Conservation (phyloP, 1,140 invertebrate species). For the Panagrolaimus sp. region DNA sequence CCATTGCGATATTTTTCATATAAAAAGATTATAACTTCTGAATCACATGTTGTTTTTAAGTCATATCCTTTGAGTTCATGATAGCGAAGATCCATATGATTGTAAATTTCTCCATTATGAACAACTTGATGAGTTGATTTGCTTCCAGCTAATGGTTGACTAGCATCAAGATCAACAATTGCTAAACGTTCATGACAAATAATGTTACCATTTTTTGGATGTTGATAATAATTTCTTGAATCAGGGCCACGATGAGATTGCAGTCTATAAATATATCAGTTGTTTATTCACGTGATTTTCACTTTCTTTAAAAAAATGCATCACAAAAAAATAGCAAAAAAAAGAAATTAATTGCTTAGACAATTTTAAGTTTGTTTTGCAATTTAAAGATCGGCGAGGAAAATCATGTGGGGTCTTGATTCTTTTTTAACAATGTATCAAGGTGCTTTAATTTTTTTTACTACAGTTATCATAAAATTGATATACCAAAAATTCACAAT, state of each 20-base stretch:
- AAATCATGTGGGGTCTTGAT: too few relatives aligned
- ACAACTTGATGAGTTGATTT: constrained; percentile 44
- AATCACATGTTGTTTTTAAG: constrained; percentile 46
- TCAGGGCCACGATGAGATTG: constrained; percentile 52
- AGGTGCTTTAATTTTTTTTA: too few relatives aligned
- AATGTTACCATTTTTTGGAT: constrained; percentile 51
- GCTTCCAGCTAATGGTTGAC: constrained; percentile 48
- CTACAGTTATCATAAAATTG: too few relatives aligned
- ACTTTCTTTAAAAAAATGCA: constrained; percentile 11
- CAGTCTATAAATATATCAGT: constrained; percentile 28
- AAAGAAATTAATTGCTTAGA: too few relatives aligned
- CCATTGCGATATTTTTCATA: constrained; percentile 46
- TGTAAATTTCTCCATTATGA: constrained; percentile 58
- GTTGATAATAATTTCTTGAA: constrained; percentile 44
- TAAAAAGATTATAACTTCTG: constrained; percentile 46
- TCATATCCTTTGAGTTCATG: constrained; percentile 32
- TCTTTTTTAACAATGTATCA: too few relatives aligned
- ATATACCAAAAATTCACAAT: too few relatives aligned
- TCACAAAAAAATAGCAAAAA: neutral
- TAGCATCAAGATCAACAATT: constrained; percentile 49
- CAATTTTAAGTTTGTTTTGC: too few relatives aligned
- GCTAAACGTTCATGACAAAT: constrained; percentile 54
- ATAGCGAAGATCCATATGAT: constrained; percentile 39
- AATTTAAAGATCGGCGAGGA: too few relatives aligned
- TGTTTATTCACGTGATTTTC: neutral